Percentiles rank a stretch among this genome's conserved stretches.
Conservation (phyloP, 2,888 invertebrate genomes). For the Amblyjoppa proteus region DNA sequence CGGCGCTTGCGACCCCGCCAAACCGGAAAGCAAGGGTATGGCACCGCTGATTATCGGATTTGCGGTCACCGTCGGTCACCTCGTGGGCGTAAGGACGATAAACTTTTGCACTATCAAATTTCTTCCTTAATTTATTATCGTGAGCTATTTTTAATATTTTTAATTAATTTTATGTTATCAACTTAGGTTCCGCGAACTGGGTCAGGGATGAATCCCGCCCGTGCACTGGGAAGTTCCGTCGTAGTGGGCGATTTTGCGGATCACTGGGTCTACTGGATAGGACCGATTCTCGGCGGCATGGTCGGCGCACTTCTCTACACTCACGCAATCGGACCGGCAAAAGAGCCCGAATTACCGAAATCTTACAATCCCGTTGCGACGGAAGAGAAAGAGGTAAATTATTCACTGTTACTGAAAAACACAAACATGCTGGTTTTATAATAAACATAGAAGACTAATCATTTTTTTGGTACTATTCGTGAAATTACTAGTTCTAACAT, state of each 20-base stretch:
- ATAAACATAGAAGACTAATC: neutral
- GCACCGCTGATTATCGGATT: constrained; percentile 96
- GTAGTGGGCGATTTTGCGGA: constrained; percentile 90
- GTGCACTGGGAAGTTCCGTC: constrained; percentile 95
- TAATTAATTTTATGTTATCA: constrained; percentile 13
- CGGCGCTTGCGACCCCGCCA: constrained; percentile 93
- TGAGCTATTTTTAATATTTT: constrained; percentile 7
- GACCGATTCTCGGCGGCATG: constrained; percentile 93
- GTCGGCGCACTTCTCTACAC: constrained; percentile 92
- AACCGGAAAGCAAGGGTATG: constrained; percentile 92
- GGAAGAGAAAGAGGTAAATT: constrained; percentile 84
- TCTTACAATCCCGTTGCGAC: constrained; percentile 83
- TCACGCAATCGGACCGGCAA: constrained; percentile 85
- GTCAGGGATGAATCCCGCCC: constrained; percentile 96
- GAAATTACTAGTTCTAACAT: neutral
- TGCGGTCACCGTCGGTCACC: constrained; percentile 93
- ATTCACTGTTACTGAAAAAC: constrained; percentile 22
- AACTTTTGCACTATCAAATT: neutral
- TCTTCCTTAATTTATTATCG: neutral
- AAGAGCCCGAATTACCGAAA: constrained; percentile 78
- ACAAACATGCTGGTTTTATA: neutral
- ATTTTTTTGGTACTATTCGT: neutral
- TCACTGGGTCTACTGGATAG: constrained; percentile 98
- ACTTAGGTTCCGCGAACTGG: constrained; percentile 89
- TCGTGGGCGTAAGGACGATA: constrained; percentile 90